Evolutionary conservation across 2,797 vertebrate species (phyloP), one percentile per base, ranked within the genome.

Genomic region (Astyanax mexicanus): DNA sequence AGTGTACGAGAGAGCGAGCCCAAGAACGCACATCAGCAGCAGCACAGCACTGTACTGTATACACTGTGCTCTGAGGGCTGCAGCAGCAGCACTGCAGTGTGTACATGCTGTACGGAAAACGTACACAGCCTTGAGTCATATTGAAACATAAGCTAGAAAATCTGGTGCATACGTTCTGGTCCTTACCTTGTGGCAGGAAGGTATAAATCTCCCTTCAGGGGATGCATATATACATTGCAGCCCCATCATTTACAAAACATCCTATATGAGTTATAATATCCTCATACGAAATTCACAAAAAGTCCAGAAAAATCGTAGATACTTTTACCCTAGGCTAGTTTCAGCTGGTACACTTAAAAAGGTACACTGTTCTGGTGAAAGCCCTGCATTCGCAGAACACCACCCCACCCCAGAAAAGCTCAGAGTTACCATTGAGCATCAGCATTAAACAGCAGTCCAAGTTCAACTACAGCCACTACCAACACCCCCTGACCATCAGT

Each of bases 41-140:
- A n/a, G n/a, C n/a, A n/a, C n/a, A n/a, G n/a, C n/a, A n/a, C n/a
- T n/a, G n/a, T n/a, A 67, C 69, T 49, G 35, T 75, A 76, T 27
- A 78, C 71, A 78, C 72, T 66, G 74, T 5, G 13, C 72, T 66
- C 74, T 5, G 13, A 72, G 62, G 27, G 40, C 68, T 84, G 77
- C 80, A 74, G 67, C 58, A 72, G 77, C 80, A 78, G 72, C 79
- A 78, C 82, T 84, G 82, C 80, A 81, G 83, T 82, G 77, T 25
- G 52, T 25, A 78, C 75, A 78, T 51, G 29, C 61, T 49, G 69
- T 69, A 72, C 69, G 77, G 55, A 58, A 57, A 67, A 49, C 47
- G 42, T 54, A 19, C 69, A 70, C 52, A 35, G 54, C n/a, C 60
- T 7, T 38, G 10, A 27, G 52, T 5, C 5, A 13, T 27, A 13